phyloP scores from a whole-genome alignment of 2,888 invertebrate species.

The Ormyrus rosae region DNA sequence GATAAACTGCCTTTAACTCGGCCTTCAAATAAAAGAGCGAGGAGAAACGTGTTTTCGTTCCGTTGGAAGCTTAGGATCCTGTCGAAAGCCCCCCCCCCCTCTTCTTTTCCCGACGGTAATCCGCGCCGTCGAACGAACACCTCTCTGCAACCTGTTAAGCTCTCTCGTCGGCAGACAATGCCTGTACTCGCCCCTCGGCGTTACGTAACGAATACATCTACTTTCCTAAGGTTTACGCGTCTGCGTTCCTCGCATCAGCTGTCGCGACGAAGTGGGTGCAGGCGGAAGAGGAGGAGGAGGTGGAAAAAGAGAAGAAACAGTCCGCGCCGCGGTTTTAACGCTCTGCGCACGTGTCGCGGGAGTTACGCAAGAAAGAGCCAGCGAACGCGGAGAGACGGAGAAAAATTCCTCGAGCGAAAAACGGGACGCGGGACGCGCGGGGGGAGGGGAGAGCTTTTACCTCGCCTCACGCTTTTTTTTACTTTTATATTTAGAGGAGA shows the following conservation, averaged over 20 bases:
- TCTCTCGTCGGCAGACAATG: too few species aligned
- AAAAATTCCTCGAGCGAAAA: slow-evolving; percentile 11
- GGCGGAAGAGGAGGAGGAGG: not conserved
- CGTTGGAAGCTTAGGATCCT: too few species aligned
- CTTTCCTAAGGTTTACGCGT: slow-evolving; percentile 58
- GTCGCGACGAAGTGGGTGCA: slow-evolving; percentile 39
- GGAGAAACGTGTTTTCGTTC: too few species aligned
- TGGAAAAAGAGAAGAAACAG: not conserved
- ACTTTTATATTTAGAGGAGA: not conserved
- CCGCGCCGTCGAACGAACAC: too few species aligned
- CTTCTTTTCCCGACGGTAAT: too few species aligned
- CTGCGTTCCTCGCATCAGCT: slow-evolving; percentile 19
- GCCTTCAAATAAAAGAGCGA: too few species aligned
- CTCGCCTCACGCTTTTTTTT: not conserved
- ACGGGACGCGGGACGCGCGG: not conserved
- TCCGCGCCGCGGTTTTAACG: too few species aligned
- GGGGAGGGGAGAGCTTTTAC: too few species aligned
- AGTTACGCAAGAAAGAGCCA: slow-evolving; percentile 10
- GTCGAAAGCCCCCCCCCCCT: too few species aligned
- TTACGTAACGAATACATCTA: slow-evolving; percentile 62
- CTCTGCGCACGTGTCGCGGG: not conserved
- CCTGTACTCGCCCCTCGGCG: not conserved
- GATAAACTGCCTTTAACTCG: too few species aligned
- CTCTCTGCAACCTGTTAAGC: too few species aligned
- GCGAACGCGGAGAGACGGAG: not conserved